These are phyloP conservation scores for Narcine bancroftii DNA, from an alignment of 2,113 vertebrate species.

Conservation along the genomic window DNA sequence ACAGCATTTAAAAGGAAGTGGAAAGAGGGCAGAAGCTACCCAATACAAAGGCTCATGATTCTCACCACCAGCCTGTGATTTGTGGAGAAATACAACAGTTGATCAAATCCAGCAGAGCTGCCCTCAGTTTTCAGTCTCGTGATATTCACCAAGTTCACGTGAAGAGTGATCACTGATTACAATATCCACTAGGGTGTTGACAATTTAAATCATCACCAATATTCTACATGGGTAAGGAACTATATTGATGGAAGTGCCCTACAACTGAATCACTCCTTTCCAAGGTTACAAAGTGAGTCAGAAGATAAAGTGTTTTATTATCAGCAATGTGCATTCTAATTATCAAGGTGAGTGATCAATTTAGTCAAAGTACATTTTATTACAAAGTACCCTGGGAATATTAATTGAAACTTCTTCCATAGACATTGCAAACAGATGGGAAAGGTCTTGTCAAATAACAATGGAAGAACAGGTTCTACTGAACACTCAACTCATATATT, in stretches of 20 bases:
- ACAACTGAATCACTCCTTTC: not conserved
- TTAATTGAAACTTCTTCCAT: not conserved
- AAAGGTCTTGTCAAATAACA: too few relatives aligned
- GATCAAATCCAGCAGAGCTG: not conserved
- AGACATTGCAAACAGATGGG: not conserved
- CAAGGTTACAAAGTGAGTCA: not conserved
- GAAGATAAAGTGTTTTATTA: not conserved
- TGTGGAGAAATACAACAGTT: not conserved
- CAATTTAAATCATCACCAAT: not conserved
- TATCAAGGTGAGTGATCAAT: not conserved
- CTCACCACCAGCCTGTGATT: not conserved
- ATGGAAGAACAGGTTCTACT: too few relatives aligned
- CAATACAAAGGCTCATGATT: not conserved
- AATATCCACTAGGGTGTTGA: not conserved
- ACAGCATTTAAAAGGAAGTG: not conserved
- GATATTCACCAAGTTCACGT: not conserved
- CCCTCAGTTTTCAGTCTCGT: not conserved
- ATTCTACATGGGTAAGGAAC: not conserved
- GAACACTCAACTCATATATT: too few relatives aligned
- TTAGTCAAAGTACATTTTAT: not conserved
- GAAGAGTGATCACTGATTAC: not conserved
- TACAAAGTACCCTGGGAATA: not conserved
- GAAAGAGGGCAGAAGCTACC: not conserved
- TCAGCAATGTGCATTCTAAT: not conserved
- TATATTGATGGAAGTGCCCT: not conserved